Conservation (phyloP, 2,113 vertebrate genomes). For the Boleophthalmus pectinirostris region DNA sequence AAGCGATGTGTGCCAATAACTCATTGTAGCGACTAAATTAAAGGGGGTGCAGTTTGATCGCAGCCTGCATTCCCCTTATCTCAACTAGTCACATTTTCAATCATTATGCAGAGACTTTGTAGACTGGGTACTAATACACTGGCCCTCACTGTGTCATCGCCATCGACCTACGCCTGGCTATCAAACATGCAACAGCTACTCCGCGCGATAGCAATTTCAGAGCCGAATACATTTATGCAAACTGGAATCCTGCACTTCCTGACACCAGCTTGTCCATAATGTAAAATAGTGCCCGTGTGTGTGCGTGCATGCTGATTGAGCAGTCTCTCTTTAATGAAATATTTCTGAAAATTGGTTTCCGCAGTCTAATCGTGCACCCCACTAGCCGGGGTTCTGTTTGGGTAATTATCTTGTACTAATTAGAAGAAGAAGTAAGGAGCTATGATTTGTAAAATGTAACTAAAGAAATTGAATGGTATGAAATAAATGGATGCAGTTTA, state of each 20-base stretch:
- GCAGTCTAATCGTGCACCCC: slow-evolving; percentile 70
- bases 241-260: slow-evolving; percentile 24
- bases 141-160: slow-evolving; percentile 48
- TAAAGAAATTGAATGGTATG: slow-evolving; percentile 68
- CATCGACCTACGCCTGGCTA: slow-evolving; percentile 38
- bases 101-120: slow-evolving; percentile 63
- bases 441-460: slow-evolving; percentile 78
- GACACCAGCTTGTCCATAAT: slow-evolving; percentile 33
- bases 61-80: slow-evolving; percentile 64
- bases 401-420: slow-evolving; percentile 80
- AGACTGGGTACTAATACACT: slow-evolving; percentile 49
- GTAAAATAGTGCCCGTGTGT: slow-evolving; percentile 7
- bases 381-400: slow-evolving; percentile 71
- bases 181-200: slow-evolving; percentile 46
- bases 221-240: slow-evolving; percentile 47
- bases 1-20: slow-evolving; percentile 53
- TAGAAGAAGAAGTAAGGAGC: slow-evolving; percentile 77
- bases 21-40: slow-evolving; percentile 62
- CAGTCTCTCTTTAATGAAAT: slow-evolving; percentile 66
- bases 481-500: slow-evolving; percentile 53
- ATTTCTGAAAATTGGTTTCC: slow-evolving; percentile 73
- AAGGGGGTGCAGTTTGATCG: slow-evolving; percentile 57
- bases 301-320: slow-evolving; percentile 58
- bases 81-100: slow-evolving; percentile 72
- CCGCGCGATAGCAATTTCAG: slow-evolving; percentile 48